A percentile compares a stretch with the other conserved stretches of the same genome.
These are phyloP conservation scores for Listronotus bonariensis DNA, from an alignment of 1,140 invertebrate genomes.

Conservation along the genomic window DNA sequence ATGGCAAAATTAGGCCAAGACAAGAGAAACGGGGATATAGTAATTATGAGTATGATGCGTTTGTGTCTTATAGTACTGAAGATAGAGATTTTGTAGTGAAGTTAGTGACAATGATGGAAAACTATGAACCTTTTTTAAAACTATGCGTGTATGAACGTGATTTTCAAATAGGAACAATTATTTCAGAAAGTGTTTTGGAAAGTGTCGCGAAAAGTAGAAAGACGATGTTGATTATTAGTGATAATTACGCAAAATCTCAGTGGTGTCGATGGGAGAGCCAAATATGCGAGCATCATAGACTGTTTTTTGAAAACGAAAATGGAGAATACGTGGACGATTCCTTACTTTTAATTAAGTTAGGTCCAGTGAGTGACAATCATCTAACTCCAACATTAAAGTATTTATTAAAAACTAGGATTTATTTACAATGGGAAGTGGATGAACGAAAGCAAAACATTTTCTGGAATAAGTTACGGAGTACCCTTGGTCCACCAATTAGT, in stretches of 20 bases:
- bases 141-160: slow-evolving; percentile 70
- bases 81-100: slow-evolving; percentile 65
- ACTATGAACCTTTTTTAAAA: slow-evolving; percentile 59
- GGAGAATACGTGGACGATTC: slow-evolving; percentile 59
- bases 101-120: slow-evolving; percentile 63
- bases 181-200: slow-evolving; percentile 65
- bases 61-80: slow-evolving; percentile 68
- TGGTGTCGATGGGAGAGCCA: slow-evolving; percentile 72
- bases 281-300: slow-evolving; percentile 61
- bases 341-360: slow-evolving; percentile 64
- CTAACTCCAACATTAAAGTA: slow-evolving; percentile 63
- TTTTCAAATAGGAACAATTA: slow-evolving; percentile 66
- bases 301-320: slow-evolving; percentile 56
- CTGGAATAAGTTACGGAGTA: slow-evolving; percentile 57
- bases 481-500: slow-evolving; percentile 41
- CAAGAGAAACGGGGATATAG: slow-evolving; percentile 28
- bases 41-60: slow-evolving; percentile 66
- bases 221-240: slow-evolving; percentile 67
- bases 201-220: slow-evolving; percentile 65
- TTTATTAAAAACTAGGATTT: slow-evolving; percentile 66
- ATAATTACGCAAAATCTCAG: slow-evolving; percentile 66
- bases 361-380: slow-evolving; percentile 59
- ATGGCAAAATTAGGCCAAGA: slow-evolving; percentile 51
- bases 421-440: slow-evolving; percentile 62
- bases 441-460: slow-evolving; percentile 58